Base-by-base conservation (phyloP, 2,113 vertebrate genomes). In the Ibidorhyncha struthersii region DNA sequence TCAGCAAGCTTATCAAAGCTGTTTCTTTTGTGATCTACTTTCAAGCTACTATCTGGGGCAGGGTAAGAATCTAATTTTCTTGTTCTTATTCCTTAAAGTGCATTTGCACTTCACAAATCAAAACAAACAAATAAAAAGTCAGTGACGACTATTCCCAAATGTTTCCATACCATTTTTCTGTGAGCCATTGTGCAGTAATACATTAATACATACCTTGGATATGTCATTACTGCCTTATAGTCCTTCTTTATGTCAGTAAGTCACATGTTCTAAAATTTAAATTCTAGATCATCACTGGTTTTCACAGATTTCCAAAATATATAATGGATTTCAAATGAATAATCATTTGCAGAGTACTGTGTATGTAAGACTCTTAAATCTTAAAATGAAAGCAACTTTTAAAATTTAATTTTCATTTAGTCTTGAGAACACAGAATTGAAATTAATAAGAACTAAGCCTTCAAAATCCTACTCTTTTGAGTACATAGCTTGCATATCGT, bases 1-100 rank as follows among this genome's bases (percentile, higher is more conserved):
- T 98, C 90, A 61, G 86, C 55, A 93, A 96, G 47, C 79, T 98
- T 88, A 97, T 95, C 79, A 95, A 96, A 96, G 90, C 96, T 61
- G 79, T 95, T 56, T 49, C 93, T 91, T 90, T 92, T 56, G 96
- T 97, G 73, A 79, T 98, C 92, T 97, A 96, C 67, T 96, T 97
- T 41, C 94, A 95, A 74, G 92, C 93, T 34, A 97, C 96, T 14
- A 13, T 79, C 80, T 98, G 97, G 97, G 91, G 89, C 91, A 80
- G 91, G 97, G 97, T 98, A 97, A 96, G 96, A 41, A 55, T 13
- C 19, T 73, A 8, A 12, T 61, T 82, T 65, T 84, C 53, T 52
- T 17, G 1, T 55, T 91, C 36, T 43, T 91, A 14, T 89, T 85
- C n/a, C 49, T 69, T 41, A 26, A 90, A 58, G 3, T 29, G 13